Conservation (phyloP, 2,113 vertebrate genomes). For the Formicarius rufipectus region DNA sequence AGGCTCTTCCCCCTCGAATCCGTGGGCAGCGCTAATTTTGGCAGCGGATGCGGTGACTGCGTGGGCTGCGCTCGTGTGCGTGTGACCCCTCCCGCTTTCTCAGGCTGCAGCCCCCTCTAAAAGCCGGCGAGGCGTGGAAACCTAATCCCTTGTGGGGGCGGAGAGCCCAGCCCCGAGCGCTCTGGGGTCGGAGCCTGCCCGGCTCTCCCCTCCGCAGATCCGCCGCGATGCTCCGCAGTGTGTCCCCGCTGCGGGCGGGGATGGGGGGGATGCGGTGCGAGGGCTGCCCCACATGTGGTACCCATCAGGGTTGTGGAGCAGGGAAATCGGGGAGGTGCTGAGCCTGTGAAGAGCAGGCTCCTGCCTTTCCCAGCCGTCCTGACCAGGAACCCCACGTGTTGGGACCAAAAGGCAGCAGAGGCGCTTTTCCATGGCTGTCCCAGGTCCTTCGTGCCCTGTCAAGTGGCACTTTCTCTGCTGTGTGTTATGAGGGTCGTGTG, state of each 20-base stretch:
- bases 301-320: neutral
- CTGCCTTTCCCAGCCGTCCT: neutral
- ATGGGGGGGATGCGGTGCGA: neutral
- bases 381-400: rapidly evolving
- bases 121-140: neutral
- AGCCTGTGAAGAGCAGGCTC: neutral
- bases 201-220: neutral
- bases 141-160: neutral
- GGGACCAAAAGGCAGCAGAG: neutral
- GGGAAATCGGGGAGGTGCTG: neutral
- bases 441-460: neutral
- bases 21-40: neutral
- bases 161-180: neutral
- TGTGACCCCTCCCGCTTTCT: neutral
- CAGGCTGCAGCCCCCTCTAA: neutral
- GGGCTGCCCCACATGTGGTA: neutral
- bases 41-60: neutral
- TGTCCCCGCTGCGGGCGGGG: neutral
- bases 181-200: neutral
- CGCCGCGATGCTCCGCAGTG: rapidly evolving
- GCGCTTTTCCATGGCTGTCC: rapidly evolving
- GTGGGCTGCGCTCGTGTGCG: neutral
- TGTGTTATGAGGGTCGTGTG: neutral
- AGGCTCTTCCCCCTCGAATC: neutral
- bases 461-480: neutral